Conservation (phyloP, 2,888 invertebrate genomes). For the Slavum lentiscoides region DNA sequence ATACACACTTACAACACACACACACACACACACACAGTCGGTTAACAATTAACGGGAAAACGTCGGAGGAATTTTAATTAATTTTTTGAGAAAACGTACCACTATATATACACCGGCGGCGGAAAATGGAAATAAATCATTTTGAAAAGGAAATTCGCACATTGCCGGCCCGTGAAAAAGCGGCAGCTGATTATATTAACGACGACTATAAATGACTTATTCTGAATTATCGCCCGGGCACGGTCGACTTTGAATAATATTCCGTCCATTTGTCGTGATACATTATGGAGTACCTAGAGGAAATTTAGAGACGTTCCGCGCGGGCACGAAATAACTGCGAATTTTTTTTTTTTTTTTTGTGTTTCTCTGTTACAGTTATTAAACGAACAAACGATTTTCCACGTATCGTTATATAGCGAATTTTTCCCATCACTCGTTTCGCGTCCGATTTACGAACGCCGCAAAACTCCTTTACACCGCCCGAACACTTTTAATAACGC, state of each 20-base stretch:
- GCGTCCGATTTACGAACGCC: no score
- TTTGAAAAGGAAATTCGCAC: conserved; percentile 10
- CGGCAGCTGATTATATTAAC: conserved; percentile 15
- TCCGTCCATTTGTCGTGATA: background rate
- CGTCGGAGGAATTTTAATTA: conserved; percentile 38
- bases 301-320: no score
- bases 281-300: background rate
- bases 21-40: background rate
- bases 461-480: no score
- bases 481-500: no score
- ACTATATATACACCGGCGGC: background rate
- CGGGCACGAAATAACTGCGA: no score
- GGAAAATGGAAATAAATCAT: conserved; percentile 30
- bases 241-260: conserved; percentile 3
- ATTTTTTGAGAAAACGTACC: conserved; percentile 34
- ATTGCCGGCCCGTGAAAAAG: background rate
- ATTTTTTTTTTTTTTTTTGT: no score
- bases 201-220: conserved; percentile 17
- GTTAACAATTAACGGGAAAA: conserved; percentile 35
- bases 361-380: no score
- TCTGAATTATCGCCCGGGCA: background rate
- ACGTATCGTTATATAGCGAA: no score
- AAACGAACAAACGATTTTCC: no score
- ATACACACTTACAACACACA: background rate
- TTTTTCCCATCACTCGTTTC: no score